Evolutionary conservation across 2,888 invertebrate species (phyloP), one percentile per base, ranked within the genome.

Genomic region (Gisinianus flammeolus): DNA sequence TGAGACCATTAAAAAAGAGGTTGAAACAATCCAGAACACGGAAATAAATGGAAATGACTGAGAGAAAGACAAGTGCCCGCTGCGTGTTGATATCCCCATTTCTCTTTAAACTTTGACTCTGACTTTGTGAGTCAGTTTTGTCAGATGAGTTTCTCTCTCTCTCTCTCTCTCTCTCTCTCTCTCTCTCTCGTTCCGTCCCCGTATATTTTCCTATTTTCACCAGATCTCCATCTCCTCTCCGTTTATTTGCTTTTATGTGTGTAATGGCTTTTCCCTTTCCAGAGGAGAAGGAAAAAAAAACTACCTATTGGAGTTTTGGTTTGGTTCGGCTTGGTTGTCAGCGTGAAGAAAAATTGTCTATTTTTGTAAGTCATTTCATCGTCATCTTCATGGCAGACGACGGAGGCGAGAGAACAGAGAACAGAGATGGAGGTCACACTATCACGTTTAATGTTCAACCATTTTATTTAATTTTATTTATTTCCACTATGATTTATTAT

Each of bases 1-100:
- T 70, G 52, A 70, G 54, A 70, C 33, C 30, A 31, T 54, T 70
- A 10, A 52, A 54, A 31, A 31, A n/a, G 58, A 72, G 58, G 56
- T 72, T 72, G 72, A 72, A 58, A 72, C 72, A 72, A 72, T 72
- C 72, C 72, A 72, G 58, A 72, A 58, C 58, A 8, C 26, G 72
- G 28, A 33, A 30, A 72, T 72, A 31, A 54, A 72, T 72, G 72
- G 12, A 58, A 69, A 69, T 44, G 69, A 44, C 69, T 69, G 52
- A 44, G 24, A 26, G 24, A 30, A 8, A 58, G n/a, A 58, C 58
- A 58, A n/a, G 24, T 58, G 58, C 22, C 1, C 58, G 58, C 3
- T n/a, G 3, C 24, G 16, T 24, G n/a, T 24, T 24, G 58, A 24
- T 58, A 24, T 58, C 8, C 22, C 58, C 58, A 44, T 44, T 44